Base-by-base conservation (phyloP, 2,113 vertebrate genomes). In the Eidolon helvum region DNA sequence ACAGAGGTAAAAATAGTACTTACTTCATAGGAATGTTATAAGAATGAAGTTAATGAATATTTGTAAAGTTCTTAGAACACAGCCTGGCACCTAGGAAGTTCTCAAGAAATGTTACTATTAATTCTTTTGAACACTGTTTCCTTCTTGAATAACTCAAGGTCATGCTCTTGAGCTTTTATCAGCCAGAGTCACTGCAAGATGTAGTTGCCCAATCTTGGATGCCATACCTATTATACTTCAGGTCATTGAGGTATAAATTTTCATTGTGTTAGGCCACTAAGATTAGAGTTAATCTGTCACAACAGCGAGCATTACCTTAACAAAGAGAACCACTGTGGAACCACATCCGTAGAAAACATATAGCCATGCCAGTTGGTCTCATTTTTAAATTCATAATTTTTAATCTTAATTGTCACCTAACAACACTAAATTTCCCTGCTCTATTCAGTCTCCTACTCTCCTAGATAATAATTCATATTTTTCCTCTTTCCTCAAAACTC, bases 11-110 rank as follows among this genome's bases (percentile, higher is more conserved):
- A 87, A 33, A n/a, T 16, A 50, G 15, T 65, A 65, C 10, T 26
- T 63, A 77, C 50, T 93, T 83, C 35, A 57, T 84, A 69, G 33
- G 28, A 87, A 57, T 78, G 21, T 77, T 50, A 4, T 57, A 65
- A 90, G 21, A 94, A 91, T 93, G 71, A 92, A 78, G 53, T 90
- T 83, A 85, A 72, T 53, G 18, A 71, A 75, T 59, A 55, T 75
- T 89, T 85, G 9, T 28, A 45, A 77, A 45, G 22, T 61, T 94
- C 10, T 91, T 86, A 82, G 38, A 87, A 12, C 18, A 43, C 10
- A 91, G 11, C 10, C 12, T 75, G n/a, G 10, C 15, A 38, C 30
- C 10, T 11, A 72, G 45, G n/a, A 82, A 68, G 8, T 50, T 66
- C 30, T 82, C 63, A 86, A n/a, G 59, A 91, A 91, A 90, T 77